These are phyloP conservation scores for Psettodes erumei DNA, from an alignment of 2,113 vertebrate species.

Conservation along the genomic window DNA sequence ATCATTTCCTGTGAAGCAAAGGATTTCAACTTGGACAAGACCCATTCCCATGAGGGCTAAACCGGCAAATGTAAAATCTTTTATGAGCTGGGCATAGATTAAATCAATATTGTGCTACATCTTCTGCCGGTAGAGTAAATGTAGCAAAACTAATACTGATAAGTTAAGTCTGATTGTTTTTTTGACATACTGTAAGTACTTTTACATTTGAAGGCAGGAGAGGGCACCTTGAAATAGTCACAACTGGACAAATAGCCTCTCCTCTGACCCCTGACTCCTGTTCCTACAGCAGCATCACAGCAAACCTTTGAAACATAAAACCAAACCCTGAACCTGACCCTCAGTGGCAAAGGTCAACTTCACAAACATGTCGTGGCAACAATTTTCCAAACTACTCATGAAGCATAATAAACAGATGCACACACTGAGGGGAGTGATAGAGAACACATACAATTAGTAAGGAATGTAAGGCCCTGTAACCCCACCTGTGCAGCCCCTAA, in stretches of 20 bases:
- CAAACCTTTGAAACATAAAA: slow-evolving; percentile 52
- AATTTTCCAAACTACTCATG: slow-evolving; percentile 53
- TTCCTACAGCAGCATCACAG: slow-evolving; percentile 16
- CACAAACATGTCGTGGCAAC: slow-evolving; percentile 43
- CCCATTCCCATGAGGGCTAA: neutral
- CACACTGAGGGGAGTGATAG: slow-evolving; percentile 5
- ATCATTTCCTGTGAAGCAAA: slow-evolving; percentile 35
- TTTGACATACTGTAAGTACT: slow-evolving; percentile 10
- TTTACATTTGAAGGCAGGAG: neutral
- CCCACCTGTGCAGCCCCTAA: slow-evolving; percentile 35
- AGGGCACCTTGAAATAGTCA: neutral
- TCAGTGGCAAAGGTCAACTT: slow-evolving; percentile 39
- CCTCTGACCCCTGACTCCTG: slow-evolving; percentile 8
- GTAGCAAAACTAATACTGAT: slow-evolving; percentile 13
- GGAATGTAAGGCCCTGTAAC: slow-evolving; percentile 58
- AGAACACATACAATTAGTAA: slow-evolving; percentile 67
- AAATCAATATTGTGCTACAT: slow-evolving; percentile 26
- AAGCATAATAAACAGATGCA: slow-evolving; percentile 31
- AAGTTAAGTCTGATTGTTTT: slow-evolving; percentile 7
- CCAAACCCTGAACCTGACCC: slow-evolving; percentile 22
- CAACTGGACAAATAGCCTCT: neutral
- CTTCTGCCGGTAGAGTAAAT: slow-evolving; percentile 18
- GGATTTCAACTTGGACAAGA: slow-evolving; percentile 3
- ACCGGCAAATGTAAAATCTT: slow-evolving; percentile 12
- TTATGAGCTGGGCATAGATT: slow-evolving; percentile 15